Evolutionary conservation across 2,888 invertebrate species (phyloP), one percentile per base, ranked within the genome.

Genomic region (Melanotus villosus): DNA sequence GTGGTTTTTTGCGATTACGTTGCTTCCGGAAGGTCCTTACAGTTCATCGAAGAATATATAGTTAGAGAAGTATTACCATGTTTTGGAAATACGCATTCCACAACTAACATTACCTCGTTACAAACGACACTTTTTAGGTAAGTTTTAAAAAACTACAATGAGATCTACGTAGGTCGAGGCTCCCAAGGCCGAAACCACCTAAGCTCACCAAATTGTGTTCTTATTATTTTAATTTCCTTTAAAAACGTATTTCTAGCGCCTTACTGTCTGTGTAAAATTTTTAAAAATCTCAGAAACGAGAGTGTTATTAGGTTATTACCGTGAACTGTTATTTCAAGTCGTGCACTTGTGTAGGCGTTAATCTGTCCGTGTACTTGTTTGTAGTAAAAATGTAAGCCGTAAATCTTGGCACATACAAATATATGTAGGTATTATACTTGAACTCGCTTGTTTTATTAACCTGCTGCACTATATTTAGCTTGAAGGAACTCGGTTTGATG

Each of bases 1-100:
- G 93, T 92, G 79, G 90, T 94, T 9, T 96, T 95, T 83, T 93
- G 95, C 84, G 96, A 96, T 86, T 95, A 94, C 85, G 93, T 91
- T 63, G 94, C 95, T 1, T 94, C 94, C 0, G 96, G 96, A 10
- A 89, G 94, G 76, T 91, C 94, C 0, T 82, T 96, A 74, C 91
- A 92, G 71, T 96, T 95, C 86, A 89, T 96, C 74, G 96, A 96
- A 82, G 94, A 95, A 79, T 95, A 93, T 83, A 89, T 96, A 62
- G 83, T 89, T 10, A 87, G 90, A 65, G 92, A 95, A 79, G 94
- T 96, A 10, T 86, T 96, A 70, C 93, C 95, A 5, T 90, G 90
- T 59, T 94, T 96, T 82, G 96, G 95, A 12, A 95, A 95, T 76
- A 83, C 93, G 3, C 91, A 92, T 80, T 90, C 94, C 1, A 94